Percentiles rank a stretch among this genome's conserved stretches.
These are phyloP conservation scores for Nesidiocoris tenuis DNA, from an alignment of 2,888 invertebrate species.

Conservation along the genomic window DNA sequence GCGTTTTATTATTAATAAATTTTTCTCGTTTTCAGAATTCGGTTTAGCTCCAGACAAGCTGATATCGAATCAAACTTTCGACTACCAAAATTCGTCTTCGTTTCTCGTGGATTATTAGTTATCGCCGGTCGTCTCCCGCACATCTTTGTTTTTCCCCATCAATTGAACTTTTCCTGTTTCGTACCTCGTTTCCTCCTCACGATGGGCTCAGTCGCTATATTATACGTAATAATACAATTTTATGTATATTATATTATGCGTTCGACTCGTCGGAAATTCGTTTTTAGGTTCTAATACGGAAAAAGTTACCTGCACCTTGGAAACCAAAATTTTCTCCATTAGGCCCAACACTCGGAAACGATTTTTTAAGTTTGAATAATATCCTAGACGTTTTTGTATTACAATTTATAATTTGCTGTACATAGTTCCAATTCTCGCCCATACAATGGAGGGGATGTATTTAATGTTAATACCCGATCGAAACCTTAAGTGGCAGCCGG, in stretches of 20 bases:
- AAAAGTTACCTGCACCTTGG: not conserved
- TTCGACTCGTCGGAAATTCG: not conserved
- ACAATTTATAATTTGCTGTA: not conserved
- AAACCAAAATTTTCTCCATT: not conserved
- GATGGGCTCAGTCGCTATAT: too few relatives aligned
- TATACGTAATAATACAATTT: too few relatives aligned
- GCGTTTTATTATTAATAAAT: too few relatives aligned
- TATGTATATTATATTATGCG: too few relatives aligned
- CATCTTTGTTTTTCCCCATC: too few relatives aligned
- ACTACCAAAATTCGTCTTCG: conserved; percentile 21
- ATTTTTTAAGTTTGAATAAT: too few relatives aligned
- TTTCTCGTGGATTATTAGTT: conserved; percentile 13
- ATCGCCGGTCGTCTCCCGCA: not conserved
- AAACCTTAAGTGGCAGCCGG: too few relatives aligned
- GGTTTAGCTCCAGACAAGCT: conserved; percentile 28
- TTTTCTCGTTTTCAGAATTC: conserved; percentile 29
- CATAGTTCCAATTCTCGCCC: not conserved
- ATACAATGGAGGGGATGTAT: not conserved
- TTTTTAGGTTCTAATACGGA: not conserved
- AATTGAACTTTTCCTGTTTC: too few relatives aligned
- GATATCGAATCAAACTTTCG: conserved; percentile 17
- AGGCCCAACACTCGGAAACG: too few relatives aligned
- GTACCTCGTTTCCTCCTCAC: too few relatives aligned
- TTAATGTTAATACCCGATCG: too few relatives aligned
- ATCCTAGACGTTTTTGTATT: not conserved